phyloP scores from a whole-genome alignment of 1,140 invertebrate genomes.

The Halesus radiatus region DNA sequence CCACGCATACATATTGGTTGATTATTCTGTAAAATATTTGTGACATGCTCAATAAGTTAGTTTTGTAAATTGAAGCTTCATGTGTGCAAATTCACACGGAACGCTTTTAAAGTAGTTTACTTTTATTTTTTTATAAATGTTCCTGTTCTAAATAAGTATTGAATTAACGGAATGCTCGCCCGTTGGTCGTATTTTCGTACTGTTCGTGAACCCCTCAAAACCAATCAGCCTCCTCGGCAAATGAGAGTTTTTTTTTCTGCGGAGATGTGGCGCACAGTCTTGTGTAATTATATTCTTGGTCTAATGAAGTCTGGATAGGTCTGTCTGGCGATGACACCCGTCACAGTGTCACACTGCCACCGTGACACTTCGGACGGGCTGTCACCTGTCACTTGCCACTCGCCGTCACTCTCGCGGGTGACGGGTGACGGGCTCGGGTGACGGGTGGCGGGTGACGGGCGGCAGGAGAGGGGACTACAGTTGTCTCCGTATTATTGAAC shows the following conservation, averaged over 20 bases:
- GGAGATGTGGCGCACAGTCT: constrained; percentile 15
- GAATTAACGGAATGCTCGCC: no score
- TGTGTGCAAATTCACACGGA: no score
- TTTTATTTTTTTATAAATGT: no score
- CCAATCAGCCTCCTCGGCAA: neutral
- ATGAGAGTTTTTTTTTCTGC: neutral
- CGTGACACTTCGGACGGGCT: constrained; percentile 31
- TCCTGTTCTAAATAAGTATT: no score
- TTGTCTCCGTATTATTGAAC: constrained; percentile 26
- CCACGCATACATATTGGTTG: no score
- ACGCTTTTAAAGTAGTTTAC: no score
- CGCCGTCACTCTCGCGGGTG: constrained; percentile 23
- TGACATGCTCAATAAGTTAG: no score
- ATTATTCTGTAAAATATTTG: no score
- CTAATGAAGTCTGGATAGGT: constrained; percentile 31
- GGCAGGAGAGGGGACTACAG: neutral
- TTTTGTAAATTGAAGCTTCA: no score
- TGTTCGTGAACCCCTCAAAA: neutral
- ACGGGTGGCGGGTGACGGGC: neutral
- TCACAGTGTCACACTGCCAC: neutral
- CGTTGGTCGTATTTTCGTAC: no score
- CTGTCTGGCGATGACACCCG: constrained; percentile 33
- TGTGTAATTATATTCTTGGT: constrained; percentile 33
- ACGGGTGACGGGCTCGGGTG: neutral
- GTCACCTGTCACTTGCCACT: constrained; percentile 30